Conservation (phyloP, 2,888 invertebrate species). For the Oscheius sp. region DNA sequence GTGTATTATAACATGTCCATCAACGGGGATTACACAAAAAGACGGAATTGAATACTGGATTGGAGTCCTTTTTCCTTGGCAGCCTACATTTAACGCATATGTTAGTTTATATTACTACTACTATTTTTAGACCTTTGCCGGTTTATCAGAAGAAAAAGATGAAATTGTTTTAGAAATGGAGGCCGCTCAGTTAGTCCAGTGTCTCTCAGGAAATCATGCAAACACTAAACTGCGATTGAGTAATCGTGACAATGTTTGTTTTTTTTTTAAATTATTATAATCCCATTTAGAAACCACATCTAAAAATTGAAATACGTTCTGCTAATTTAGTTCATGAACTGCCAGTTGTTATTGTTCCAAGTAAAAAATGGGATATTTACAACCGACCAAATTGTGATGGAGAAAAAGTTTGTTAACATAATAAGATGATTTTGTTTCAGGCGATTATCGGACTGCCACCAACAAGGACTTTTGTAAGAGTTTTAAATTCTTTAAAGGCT, state of each 20-base stretch:
- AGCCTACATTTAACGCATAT: conserved; percentile 12
- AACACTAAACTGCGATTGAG: conserved; percentile 21
- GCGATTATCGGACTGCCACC: conserved; percentile 17
- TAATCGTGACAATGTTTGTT: conserved; percentile 24
- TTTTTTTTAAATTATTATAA: not conserved
- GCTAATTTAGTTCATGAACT: conserved; percentile 20
- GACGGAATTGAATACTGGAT: conserved; percentile 28
- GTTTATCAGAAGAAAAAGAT: conserved; percentile 25
- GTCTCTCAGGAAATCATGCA: conserved; percentile 18
- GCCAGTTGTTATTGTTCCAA: conserved; percentile 10
- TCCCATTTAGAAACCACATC: conserved; percentile 13
- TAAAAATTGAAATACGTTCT: conserved; percentile 25
- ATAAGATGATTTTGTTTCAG: not conserved
- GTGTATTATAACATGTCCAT: conserved; percentile 28
- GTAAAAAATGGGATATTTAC: conserved; percentile 24
- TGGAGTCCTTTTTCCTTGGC: conserved; percentile 17
- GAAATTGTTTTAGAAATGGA: conserved; percentile 25
- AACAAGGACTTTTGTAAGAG: conserved; percentile 5
- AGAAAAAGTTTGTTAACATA: not conserved
- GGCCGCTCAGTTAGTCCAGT: not conserved
- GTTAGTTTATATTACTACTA: not conserved
- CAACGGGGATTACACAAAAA: conserved; percentile 6
- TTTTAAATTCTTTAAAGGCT: conserved; percentile 24
- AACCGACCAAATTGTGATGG: conserved; percentile 16
- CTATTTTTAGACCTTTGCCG: conserved; percentile 14